phyloP scores from a whole-genome alignment of 2,113 vertebrate species.

The Diadophis punctatus region DNA sequence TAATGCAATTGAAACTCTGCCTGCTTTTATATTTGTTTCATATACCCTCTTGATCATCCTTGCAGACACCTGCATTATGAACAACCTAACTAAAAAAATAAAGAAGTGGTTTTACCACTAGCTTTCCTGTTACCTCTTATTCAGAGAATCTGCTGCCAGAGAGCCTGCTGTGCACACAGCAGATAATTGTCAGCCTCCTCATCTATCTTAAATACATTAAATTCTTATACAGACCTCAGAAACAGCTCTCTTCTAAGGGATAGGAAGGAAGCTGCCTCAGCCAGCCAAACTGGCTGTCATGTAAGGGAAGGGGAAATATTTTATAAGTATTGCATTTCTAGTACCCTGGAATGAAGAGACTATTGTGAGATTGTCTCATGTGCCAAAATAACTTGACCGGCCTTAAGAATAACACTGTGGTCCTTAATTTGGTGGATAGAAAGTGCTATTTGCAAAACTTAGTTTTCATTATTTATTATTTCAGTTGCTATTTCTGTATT shows the following conservation, averaged over 20 bases:
- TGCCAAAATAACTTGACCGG: neutral
- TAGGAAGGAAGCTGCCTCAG: neutral
- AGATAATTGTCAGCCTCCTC: neutral
- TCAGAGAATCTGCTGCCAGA: neutral
- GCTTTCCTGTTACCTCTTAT: neutral
- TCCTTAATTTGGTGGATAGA: neutral
- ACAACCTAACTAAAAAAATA: neutral
- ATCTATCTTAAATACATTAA: neutral
- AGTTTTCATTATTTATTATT: neutral
- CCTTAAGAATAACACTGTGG: neutral
- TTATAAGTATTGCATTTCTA: neutral
- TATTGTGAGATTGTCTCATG: neutral
- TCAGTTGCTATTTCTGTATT: neutral
- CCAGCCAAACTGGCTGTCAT: neutral
- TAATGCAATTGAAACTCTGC: neutral
- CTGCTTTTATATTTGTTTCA: neutral
- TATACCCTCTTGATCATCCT: neutral
- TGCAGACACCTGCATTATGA: neutral
- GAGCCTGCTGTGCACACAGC: neutral
- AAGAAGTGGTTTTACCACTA: neutral
- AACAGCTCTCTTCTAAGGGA: neutral
- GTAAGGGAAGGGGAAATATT: neutral
- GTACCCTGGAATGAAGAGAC: neutral
- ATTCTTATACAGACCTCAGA: neutral
- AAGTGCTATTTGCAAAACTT: neutral